Evolutionary conservation across 2,797 vertebrate species (phyloP).

Genomic region (Lerista edwardsae): DNA sequence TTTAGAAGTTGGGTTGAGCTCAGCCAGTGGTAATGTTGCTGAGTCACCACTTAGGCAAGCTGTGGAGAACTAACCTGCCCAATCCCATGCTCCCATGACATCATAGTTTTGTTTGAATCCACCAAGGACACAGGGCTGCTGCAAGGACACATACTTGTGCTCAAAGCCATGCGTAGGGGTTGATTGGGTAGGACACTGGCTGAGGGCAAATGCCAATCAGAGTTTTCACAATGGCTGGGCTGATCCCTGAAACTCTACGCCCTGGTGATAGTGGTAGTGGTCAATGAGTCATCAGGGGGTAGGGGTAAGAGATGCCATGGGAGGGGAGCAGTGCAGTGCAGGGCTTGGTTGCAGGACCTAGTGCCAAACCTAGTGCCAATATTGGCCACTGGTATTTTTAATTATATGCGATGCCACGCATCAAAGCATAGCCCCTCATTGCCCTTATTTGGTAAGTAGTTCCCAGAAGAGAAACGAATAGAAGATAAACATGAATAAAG

Average conservation of each 20-base stretch:
- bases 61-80: background rate
- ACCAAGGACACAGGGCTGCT: background rate
- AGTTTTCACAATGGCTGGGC: background rate
- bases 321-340: too few species aligned
- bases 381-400: too few species aligned
- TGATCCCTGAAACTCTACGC: background rate
- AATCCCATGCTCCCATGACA: background rate
- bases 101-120: background rate
- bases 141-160: background rate
- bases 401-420: background rate
- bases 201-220: too few species aligned
- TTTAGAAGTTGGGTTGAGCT: background rate
- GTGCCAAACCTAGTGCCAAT: too few species aligned
- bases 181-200: too few species aligned
- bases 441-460: conserved; percentile 2
- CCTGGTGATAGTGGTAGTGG: too few species aligned
- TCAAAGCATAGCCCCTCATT: background rate
- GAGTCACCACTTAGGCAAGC: background rate
- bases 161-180: background rate
- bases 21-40: background rate
- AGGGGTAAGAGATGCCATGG: too few species aligned
- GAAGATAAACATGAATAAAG: conserved; percentile 58
- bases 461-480: background rate
- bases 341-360: too few species aligned
- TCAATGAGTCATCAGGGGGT: too few species aligned